Evolutionary conservation across 2,797 vertebrate genomes (phyloP), one percentile per base, ranked within the genome.

Genomic region (Myotis daubentonii): DNA sequence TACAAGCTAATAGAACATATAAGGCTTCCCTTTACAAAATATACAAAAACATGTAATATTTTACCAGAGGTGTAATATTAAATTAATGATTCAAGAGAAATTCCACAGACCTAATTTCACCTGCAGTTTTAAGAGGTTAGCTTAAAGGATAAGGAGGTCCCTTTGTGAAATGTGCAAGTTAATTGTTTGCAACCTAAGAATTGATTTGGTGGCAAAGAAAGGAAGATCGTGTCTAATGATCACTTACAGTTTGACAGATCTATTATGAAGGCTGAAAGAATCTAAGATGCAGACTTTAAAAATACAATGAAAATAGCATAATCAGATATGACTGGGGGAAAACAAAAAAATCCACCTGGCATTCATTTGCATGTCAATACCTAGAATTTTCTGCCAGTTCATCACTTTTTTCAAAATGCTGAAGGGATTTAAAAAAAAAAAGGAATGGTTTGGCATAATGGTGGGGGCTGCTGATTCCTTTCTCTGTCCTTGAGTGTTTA

Each of bases 401-500:
- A 55, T 65, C 47, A 72, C 28, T 53, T 60, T 88, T 92, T 94
- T 94, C 70, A 84, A 72, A 96, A 84, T 66, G 86, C 44, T 60
- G 66, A 81, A 94, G 30, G 60, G 33, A 68, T 78, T 82, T 75
- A n/a, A 84, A 86, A 84, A 51, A 53, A 4, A 70, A n/a, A 84
- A 3, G 36, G 74, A 89, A 80, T 89, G 70, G 72, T 88, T 81
- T 97, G 96, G 95, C 91, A 95, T 93, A 60, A 22, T 49, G 78
- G 38, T 74, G 74, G 81, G 81, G 89, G 72, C 84, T 80, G 86
- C 94, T 68, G 82, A 89, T 87, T 95, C 91, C 88, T 90, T 81
- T 92, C 96, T 96, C 84, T 80, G 97, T 94, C 96, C 96, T 96
- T 98, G 96, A 95, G 83, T 91, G 70, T 95, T 97, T 95, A 97